Evolutionary conservation across 2,113 vertebrate genomes (phyloP).

Genomic region (Pandion haliaetus): DNA sequence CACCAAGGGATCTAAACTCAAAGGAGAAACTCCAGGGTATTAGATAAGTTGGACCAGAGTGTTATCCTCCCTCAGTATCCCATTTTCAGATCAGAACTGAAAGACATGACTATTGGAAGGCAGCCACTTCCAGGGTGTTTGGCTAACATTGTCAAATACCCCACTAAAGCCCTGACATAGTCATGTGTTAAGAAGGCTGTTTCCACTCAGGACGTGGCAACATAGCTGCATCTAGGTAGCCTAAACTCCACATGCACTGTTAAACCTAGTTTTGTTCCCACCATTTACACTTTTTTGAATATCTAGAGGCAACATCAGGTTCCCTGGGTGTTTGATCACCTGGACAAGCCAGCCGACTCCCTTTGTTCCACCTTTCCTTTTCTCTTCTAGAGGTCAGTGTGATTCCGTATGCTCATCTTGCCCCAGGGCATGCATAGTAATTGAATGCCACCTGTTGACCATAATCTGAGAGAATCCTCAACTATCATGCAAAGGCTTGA

Average conservation of each 20-base stretch:
- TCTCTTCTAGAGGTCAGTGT: neutral
- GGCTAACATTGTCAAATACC: neutral
- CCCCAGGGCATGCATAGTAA: neutral
- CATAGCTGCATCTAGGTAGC: neutral
- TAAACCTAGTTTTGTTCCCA: neutral
- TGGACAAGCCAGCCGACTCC: neutral
- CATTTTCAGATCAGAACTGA: neutral
- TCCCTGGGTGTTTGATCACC: neutral
- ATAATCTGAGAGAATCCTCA: slow-evolving; percentile 32
- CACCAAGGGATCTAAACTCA: neutral
- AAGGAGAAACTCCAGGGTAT: neutral
- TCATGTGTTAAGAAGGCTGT: neutral
- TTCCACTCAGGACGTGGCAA: fast-evolving
- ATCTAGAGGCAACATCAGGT: neutral
- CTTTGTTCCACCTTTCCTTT: neutral
- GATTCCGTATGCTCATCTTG: neutral
- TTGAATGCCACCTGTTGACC: neutral
- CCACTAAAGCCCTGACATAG: neutral
- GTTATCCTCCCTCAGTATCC: neutral
- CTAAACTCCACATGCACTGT: neutral
- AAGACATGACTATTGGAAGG: neutral
- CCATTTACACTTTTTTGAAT: neutral
- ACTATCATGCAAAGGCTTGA: neutral
- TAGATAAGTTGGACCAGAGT: neutral
- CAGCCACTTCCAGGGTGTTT: neutral